A percentile compares a stretch with the other conserved stretches of the same genome.
These are phyloP conservation scores for Echinometra lucunter DNA, from an alignment of 53 echinoderm and acorn worm genomes.

Conservation along the genomic window DNA sequence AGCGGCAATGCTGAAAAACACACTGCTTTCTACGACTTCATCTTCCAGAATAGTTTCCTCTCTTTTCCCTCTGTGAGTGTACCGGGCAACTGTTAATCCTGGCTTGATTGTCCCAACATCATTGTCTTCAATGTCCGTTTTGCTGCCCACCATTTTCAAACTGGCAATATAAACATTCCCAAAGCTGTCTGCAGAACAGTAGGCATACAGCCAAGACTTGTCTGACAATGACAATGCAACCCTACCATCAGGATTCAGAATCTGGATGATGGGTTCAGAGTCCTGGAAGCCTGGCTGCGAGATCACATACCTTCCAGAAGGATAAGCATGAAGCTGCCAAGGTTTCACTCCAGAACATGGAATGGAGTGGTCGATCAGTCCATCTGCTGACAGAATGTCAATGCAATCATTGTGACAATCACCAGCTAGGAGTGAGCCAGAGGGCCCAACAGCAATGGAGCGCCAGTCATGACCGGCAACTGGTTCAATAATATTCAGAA, in stretches of 20 bases:
- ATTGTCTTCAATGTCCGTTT: not conserved
- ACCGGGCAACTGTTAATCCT: not conserved
- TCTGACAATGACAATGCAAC: not conserved
- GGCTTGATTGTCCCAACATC: not conserved
- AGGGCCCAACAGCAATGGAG: not conserved
- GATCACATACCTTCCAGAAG: slow-evolving; percentile 4
- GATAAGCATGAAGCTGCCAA: slow-evolving; percentile 10
- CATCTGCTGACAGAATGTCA: not conserved
- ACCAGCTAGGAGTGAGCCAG: slow-evolving; percentile 9
- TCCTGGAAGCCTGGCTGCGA: not conserved
- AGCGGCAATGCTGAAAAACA: slow-evolving; percentile 3
- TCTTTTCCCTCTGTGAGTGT: not conserved
- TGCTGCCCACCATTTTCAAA: not conserved
- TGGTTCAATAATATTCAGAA: not conserved
- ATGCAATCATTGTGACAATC: slow-evolving; percentile 19
- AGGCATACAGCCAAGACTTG: not conserved
- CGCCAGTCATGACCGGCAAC: not conserved
- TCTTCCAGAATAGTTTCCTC: not conserved
- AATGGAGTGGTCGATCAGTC: not conserved
- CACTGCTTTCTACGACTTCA: not conserved
- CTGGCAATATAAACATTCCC: slow-evolving; percentile 12
- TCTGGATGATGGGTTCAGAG: not conserved
- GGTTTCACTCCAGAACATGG: slow-evolving; percentile 13
- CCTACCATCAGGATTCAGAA: not conserved
- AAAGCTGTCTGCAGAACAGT: not conserved